A percentile compares a stretch with the other conserved stretches of the same genome.
Conservation (phyloP, 1,140 invertebrate genomes). For the Drosophila sulfurigaster region DNA sequence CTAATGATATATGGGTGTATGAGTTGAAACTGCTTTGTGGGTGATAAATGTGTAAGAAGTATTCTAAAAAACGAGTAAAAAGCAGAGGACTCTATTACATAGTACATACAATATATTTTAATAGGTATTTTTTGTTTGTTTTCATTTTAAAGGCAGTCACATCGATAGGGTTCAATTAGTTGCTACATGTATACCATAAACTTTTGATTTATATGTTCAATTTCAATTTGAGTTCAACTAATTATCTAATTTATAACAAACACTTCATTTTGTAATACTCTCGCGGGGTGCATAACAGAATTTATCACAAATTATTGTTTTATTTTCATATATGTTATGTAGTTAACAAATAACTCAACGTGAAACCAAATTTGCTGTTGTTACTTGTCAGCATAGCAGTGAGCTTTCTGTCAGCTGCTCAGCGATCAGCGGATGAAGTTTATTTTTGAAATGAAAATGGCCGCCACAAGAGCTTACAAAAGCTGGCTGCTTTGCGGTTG, state of each 20-base stretch:
- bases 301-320: slow-evolving; percentile 14
- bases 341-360: not conserved
- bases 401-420: not conserved
- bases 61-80: not conserved
- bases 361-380: slow-evolving; percentile 11
- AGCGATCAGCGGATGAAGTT: not conserved
- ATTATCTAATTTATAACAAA: slow-evolving; percentile 6
- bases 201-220: not conserved
- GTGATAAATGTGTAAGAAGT: not conserved
- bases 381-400: not conserved
- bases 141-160: not conserved
- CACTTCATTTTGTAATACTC: slow-evolving; percentile 5
- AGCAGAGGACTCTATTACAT: not conserved
- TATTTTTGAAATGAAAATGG: not conserved
- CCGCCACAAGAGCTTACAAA: not conserved
- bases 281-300: not conserved
- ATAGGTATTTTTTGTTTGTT: not conserved
- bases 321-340: not conserved
- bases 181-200: not conserved
- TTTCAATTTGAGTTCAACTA: not conserved
- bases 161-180: slow-evolving; percentile 1
- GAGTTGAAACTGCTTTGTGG: not conserved
- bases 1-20: slow-evolving; percentile 56
- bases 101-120: not conserved
- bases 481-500: not conserved